Evolutionary conservation across 1,140 invertebrate species (phyloP).

Genomic region (Berghia stephanieae): DNA sequence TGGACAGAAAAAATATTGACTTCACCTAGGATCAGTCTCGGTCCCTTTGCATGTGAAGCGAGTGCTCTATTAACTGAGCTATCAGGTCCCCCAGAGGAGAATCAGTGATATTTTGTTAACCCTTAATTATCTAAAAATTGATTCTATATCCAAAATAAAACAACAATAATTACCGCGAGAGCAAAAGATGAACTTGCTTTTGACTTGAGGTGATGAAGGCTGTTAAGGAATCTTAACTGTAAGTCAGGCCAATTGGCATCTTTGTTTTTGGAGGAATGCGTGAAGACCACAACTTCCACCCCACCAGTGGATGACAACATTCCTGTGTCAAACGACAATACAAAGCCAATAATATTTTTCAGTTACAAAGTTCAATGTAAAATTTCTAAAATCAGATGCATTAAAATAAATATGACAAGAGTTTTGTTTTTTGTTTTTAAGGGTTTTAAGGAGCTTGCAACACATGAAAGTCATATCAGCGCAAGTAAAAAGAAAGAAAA

Average conservation of each 20-base stretch:
- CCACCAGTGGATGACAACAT: constrained; percentile 31
- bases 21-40: no score
- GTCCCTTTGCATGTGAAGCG: no score
- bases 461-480: no score
- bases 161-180: neutral
- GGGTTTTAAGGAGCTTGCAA: no score
- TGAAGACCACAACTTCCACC: constrained; percentile 28
- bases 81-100: no score
- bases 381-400: neutral
- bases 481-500: no score
- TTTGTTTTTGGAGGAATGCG: constrained; percentile 11
- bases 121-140: neutral
- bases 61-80: no score
- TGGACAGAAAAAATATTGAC: no score
- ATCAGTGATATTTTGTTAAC: no score
- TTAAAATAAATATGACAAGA: neutral
- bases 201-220: neutral
- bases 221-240: constrained; percentile 19
- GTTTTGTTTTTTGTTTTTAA: no score
- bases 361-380: neutral
- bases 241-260: constrained; percentile 32
- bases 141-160: neutral
- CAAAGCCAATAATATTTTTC: neutral
- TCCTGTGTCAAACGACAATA: no score
- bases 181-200: neutral